Percentiles rank a stretch among this genome's conserved stretches.
These are phyloP conservation scores for Odontamblyopus lacepedii DNA, from an alignment of 2,797 vertebrate species.

Conservation along the genomic window DNA sequence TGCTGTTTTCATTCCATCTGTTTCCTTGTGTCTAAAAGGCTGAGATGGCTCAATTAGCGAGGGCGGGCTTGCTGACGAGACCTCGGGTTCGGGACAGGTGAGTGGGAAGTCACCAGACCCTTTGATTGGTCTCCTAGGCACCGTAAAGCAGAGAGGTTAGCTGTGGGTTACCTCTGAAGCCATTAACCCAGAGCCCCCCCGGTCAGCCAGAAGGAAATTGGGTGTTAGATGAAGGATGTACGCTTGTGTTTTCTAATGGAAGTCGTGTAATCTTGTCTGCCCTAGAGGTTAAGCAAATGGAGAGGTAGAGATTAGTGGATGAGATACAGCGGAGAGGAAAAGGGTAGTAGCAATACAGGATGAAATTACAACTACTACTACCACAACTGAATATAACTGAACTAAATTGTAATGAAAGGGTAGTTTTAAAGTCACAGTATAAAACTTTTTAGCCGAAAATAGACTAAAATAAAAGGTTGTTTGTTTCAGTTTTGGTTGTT, in stretches of 20 bases:
- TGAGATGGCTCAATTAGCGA: constrained; percentile 52
- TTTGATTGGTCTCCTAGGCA: constrained; percentile 66
- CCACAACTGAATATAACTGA: neutral
- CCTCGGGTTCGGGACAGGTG: constrained; percentile 57
- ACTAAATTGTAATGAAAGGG: neutral
- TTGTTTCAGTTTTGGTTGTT: no score
- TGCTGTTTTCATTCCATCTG: constrained; percentile 28
- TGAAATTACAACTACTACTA: neutral
- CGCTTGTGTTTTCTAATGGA: constrained; percentile 41
- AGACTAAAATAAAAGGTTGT: no score
- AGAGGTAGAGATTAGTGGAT: neutral
- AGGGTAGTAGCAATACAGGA: neutral
- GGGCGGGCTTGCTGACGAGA: constrained; percentile 32
- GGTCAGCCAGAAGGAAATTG: constrained; percentile 43
- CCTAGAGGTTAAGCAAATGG: constrained; percentile 32
- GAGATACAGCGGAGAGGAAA: neutral
- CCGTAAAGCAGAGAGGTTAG: constrained; percentile 50
- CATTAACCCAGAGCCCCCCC: constrained; percentile 52
- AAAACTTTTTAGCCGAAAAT: no score
- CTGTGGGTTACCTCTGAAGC: constrained; percentile 50
- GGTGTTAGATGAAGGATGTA: constrained; percentile 45
- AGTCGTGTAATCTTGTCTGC: constrained; percentile 29
- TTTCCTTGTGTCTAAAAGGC: constrained; percentile 34
- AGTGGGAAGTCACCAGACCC: constrained; percentile 54
- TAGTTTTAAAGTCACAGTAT: neutral